Evolutionary conservation across 2,113 vertebrate genomes (phyloP).

Genomic region (Geothlypis trichas): DNA sequence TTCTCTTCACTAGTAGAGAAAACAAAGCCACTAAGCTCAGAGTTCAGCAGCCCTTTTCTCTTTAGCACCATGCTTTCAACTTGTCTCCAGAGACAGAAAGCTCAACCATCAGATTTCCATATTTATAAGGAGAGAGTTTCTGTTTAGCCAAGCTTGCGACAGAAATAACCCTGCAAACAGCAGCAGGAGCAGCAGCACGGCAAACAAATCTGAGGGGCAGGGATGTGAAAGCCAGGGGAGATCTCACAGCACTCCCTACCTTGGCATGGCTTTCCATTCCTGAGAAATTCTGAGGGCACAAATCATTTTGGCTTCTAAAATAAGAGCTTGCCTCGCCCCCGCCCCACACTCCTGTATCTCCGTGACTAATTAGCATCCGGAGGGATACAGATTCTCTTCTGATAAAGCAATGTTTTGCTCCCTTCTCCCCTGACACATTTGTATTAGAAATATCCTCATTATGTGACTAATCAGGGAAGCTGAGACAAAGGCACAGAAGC

Average conservation of each 20-base stretch:
- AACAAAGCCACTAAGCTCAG: neutral
- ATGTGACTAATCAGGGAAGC: conserved; percentile 26
- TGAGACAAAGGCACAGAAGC: neutral
- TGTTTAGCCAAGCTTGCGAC: conserved; percentile 22
- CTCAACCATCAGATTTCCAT: conserved; percentile 33
- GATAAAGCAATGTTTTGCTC: neutral
- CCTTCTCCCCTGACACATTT: conserved; percentile 2
- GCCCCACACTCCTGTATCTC: neutral
- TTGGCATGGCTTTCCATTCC: neutral
- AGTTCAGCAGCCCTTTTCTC: neutral
- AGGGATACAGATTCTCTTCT: conserved; percentile 24
- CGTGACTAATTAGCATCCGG: neutral
- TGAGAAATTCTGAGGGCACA: neutral
- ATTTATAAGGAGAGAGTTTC: conserved; percentile 49
- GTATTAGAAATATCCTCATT: conserved; percentile 49
- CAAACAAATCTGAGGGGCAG: neutral
- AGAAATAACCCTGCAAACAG: neutral
- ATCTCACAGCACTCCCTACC: neutral
- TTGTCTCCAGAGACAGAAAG: neutral
- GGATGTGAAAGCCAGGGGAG: neutral
- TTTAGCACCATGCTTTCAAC: neutral
- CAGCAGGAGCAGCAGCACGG: neutral
- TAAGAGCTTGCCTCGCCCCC: neutral
- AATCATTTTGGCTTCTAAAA: neutral
- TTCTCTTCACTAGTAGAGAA: neutral